These are phyloP conservation scores for Watsonalla binaria DNA, from an alignment of 2,888 invertebrate species.

Conservation along the genomic window DNA sequence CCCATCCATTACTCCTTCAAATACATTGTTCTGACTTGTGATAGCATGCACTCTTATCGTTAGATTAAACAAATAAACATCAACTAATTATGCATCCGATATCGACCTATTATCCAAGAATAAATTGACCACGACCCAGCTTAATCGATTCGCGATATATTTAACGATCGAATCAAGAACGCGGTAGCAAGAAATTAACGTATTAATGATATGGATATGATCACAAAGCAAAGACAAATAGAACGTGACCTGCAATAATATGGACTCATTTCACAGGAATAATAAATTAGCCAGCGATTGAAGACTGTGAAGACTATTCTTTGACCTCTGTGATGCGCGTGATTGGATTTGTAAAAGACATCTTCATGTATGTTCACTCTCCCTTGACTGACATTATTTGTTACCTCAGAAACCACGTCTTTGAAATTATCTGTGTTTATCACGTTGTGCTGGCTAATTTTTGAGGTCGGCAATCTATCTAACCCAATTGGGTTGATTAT, in stretches of 20 bases:
- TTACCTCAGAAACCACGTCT: too few relatives aligned
- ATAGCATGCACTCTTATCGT: neutral
- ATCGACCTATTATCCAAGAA: neutral
- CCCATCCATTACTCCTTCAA: too few relatives aligned
- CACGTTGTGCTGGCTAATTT: too few relatives aligned
- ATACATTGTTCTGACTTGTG: too few relatives aligned
- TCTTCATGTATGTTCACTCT: neutral
- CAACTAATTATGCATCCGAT: neutral
- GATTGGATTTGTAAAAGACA: neutral
- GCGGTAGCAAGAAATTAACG: slow-evolving; percentile 18
- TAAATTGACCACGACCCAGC: slow-evolving; percentile 1
- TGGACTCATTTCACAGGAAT: slow-evolving; percentile 15
- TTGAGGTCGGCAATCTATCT: too few relatives aligned
- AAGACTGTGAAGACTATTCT: slow-evolving; percentile 4
- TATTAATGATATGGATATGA: slow-evolving; percentile 21
- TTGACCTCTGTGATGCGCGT: slow-evolving; percentile 13
- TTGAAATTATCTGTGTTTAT: too few relatives aligned
- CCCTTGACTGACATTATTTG: neutral
- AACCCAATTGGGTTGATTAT: too few relatives aligned
- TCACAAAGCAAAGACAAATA: slow-evolving; percentile 11
- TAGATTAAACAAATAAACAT: neutral
- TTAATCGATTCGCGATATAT: slow-evolving; percentile 11
- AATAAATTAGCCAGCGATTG: slow-evolving; percentile 7
- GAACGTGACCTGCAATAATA: slow-evolving; percentile 20
- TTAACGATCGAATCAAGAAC: slow-evolving; percentile 9